Conservation (phyloP, 2,888 invertebrate genomes). For the Nysson spinosus region DNA sequence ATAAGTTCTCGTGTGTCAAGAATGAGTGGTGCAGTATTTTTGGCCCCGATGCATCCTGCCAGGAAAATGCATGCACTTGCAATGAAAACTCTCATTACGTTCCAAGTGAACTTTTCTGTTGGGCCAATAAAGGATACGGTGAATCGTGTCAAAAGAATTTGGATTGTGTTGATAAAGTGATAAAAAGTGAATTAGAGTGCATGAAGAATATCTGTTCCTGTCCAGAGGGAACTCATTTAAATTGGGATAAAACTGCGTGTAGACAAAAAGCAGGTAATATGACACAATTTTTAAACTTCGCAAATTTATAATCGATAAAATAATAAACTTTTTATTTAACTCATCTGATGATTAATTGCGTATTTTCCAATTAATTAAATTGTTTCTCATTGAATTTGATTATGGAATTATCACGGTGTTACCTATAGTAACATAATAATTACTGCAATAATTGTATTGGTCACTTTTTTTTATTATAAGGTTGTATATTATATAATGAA, state of each 20-base stretch:
- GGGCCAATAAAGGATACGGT: conserved; percentile 60
- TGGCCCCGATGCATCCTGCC: conserved; percentile 64
- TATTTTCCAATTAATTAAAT: too few species aligned
- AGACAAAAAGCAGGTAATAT: conserved; percentile 29
- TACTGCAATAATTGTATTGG: too few species aligned
- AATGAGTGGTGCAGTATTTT: conserved; percentile 65
- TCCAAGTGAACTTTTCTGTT: conserved; percentile 64
- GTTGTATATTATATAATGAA: too few species aligned
- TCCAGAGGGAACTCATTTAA: conserved; percentile 47
- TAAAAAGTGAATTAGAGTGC: conserved; percentile 43
- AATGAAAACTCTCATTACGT: conserved; percentile 61
- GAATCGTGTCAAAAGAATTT: conserved; percentile 55
- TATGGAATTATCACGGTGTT: too few species aligned
- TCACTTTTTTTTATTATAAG: too few species aligned
- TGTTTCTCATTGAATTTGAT: too few species aligned
- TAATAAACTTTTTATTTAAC: not conserved
- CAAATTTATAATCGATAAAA: not conserved
- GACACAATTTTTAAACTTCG: not conserved
- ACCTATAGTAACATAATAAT: too few species aligned
- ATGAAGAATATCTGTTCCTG: conserved; percentile 52
- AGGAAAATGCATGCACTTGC: conserved; percentile 57
- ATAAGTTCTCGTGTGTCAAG: conserved; percentile 48
- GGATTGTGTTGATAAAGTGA: conserved; percentile 60
- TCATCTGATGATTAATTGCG: too few species aligned
- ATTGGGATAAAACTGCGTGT: conserved; percentile 48